Conservation (phyloP, 1,140 invertebrate genomes). For the Ptiloglossa arizonensis region DNA sequence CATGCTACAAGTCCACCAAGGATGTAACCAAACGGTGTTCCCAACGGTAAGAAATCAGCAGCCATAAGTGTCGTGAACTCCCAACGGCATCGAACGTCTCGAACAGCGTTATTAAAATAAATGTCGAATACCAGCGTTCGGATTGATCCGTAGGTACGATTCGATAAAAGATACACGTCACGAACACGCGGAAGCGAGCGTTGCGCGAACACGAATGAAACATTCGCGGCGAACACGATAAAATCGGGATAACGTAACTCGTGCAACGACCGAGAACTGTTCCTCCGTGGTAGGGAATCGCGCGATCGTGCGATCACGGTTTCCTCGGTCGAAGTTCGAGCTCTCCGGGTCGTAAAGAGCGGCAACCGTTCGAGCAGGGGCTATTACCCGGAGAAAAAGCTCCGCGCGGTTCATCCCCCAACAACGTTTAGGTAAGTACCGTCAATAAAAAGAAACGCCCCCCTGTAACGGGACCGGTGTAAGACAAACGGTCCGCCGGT, state of each 20-base stretch:
- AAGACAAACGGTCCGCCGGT: slow-evolving; percentile 22
- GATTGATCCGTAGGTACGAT: background rate
- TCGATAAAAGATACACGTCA: slow-evolving; percentile 20
- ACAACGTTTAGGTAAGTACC: slow-evolving; percentile 1
- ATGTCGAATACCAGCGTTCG: background rate
- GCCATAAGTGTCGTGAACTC: too few species aligned
- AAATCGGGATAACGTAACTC: slow-evolving; percentile 18
- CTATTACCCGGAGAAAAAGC: slow-evolving; percentile 22
- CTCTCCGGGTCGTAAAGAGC: slow-evolving; percentile 3
- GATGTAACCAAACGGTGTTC: too few species aligned
- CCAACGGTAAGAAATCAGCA: too few species aligned
- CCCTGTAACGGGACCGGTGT: background rate
- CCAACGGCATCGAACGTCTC: too few species aligned
- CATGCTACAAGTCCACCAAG: too few species aligned
- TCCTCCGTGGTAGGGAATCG: background rate
- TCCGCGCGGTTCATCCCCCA: slow-evolving; percentile 1
- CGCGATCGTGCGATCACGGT: background rate
- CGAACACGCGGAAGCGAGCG: too few species aligned
- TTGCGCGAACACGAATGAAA: background rate
- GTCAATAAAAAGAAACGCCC: slow-evolving; percentile 23
- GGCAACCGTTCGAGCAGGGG: background rate
- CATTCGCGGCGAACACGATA: slow-evolving; percentile 8
- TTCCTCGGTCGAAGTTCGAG: background rate
- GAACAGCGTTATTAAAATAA: slow-evolving; percentile 18
- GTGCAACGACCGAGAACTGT: background rate